Base-by-base conservation (phyloP, 1,140 invertebrate genomes). In the Bombus picipes region DNA sequence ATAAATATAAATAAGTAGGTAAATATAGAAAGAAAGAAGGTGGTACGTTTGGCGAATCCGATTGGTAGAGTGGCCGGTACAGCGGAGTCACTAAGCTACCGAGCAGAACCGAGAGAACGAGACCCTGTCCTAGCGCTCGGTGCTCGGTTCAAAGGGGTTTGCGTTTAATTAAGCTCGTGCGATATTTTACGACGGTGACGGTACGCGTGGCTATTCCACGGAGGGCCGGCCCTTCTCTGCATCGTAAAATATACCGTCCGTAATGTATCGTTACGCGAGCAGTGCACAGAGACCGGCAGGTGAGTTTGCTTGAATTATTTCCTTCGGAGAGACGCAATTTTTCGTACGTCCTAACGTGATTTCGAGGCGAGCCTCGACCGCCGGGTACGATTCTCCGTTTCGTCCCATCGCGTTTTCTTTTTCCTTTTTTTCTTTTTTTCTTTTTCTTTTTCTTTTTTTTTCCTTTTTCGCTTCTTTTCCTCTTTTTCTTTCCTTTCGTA, bases 161-260 rank as follows among this genome's bases (percentile, higher is more conserved):
- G 68, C 77, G 83, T 85, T 80, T 85, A 85, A 85, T 85, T 80
- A 80, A 85, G 53, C 57, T 41, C 4, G 39, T 53, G 77, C 76
- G 77, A 85, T 85, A 80, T 80, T 85, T 80, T 65, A 80, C 76
- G 66, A 59, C 39, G 77, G 28, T 28, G 77, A 68, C 53, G 32
- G 47, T 34, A 70, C 47, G 74, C 47, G 65, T 41, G 82, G 75
- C 75, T 59, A 78, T 71, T 70, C 75, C 66, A 37, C 37, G 53
- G 83, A 77, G 53, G 66, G 66, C 25, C 76, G 32, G 25, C 22
- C 83, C 80, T 84, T 71, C 83, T 70, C 76, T 34, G 66, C 41
- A 47, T 85, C 76, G 83, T 85, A 80, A 85, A 80, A 85, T 79
- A 85, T 47, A 72, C 74, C 57, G 41, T 80, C 57, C 68, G 76